Evolutionary conservation across 1,140 invertebrate genomes (phyloP).

Genomic region (Lycorma delicatula): DNA sequence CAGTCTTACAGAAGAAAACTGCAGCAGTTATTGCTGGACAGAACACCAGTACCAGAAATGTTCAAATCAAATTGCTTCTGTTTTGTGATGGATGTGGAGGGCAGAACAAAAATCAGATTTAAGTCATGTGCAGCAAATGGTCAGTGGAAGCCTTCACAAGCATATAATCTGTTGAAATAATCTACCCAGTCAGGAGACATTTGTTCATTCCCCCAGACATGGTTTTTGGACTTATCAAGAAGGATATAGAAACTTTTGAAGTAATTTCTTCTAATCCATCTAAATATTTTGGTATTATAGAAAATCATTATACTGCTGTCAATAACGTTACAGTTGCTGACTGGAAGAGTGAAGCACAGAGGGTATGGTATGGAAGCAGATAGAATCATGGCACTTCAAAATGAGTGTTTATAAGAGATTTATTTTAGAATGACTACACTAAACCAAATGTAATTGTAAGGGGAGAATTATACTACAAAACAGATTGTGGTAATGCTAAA

Average conservation of each 20-base stretch:
- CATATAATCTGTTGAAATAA: slow-evolving; percentile 24
- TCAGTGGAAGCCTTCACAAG: slow-evolving; percentile 20
- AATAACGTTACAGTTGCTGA: too few relatives aligned
- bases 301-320: too few relatives aligned
- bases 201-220: slow-evolving; percentile 29
- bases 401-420: too few relatives aligned
- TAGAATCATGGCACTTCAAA: too few relatives aligned
- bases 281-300: too few relatives aligned
- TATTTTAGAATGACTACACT: too few relatives aligned
- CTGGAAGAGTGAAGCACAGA: too few relatives aligned
- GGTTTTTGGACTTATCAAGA: slow-evolving; percentile 29
- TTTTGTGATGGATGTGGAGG: slow-evolving; percentile 14
- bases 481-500: too few relatives aligned
- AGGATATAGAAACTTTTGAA: slow-evolving; percentile 19
- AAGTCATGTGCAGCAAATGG: slow-evolving; percentile 25
- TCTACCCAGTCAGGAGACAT: slow-evolving; percentile 30
- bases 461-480: too few relatives aligned
- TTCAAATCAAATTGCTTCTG: slow-evolving; percentile 16
- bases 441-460: too few relatives aligned
- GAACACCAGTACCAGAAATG: slow-evolving; percentile 15
- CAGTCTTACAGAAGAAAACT: slow-evolving; percentile 8
- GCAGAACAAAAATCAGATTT: slow-evolving; percentile 20
- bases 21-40: slow-evolving; percentile 10
- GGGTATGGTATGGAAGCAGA: too few relatives aligned
- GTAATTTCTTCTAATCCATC: slow-evolving; percentile 21